These are phyloP conservation scores for Globodera rostochiensis DNA, from an alignment of 1,140 invertebrate species.

Conservation along the genomic window DNA sequence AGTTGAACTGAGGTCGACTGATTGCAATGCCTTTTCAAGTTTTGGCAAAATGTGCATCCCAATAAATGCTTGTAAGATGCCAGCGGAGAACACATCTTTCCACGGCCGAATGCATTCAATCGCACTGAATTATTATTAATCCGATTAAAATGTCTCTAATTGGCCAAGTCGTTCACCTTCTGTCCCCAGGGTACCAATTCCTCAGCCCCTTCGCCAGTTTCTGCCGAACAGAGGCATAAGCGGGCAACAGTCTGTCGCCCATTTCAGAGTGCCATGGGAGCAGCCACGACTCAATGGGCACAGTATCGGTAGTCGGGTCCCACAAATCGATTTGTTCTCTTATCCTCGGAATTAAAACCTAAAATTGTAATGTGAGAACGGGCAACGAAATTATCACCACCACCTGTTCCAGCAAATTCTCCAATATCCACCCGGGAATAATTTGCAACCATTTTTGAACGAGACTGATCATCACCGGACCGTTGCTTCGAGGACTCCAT, in stretches of 20 bases:
- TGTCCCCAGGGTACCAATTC: slow-evolving; percentile 74
- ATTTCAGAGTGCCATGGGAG: slow-evolving; percentile 88
- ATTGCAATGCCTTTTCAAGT: slow-evolving; percentile 39
- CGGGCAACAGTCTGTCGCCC: slow-evolving; percentile 75
- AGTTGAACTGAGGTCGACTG: slow-evolving; percentile 26
- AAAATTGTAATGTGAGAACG: neutral
- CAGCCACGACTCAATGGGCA: slow-evolving; percentile 93
- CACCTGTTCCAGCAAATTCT: slow-evolving; percentile 80
- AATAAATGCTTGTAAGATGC: slow-evolving; percentile 54
- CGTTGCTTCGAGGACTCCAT: slow-evolving; percentile 66
- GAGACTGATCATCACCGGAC: slow-evolving; percentile 77
- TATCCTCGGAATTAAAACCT: slow-evolving; percentile 57
- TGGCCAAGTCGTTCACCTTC: slow-evolving; percentile 33
- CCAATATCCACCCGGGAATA: slow-evolving; percentile 80
- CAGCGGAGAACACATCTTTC: slow-evolving; percentile 77
- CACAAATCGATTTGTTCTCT: slow-evolving; percentile 71
- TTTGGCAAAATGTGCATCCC: slow-evolving; percentile 62
- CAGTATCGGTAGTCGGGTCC: slow-evolving; percentile 89
- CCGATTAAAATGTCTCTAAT: slow-evolving; percentile 1
- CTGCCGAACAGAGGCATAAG: slow-evolving; percentile 88
- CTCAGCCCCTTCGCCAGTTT: slow-evolving; percentile 84
- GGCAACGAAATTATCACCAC: neutral
- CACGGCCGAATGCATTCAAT: slow-evolving; percentile 88
- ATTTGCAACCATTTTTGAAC: slow-evolving; percentile 80
- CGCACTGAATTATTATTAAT: slow-evolving; percentile 84